Evolutionary conservation across 2,888 invertebrate species (phyloP).

Genomic region (Ernsta delagoae): DNA sequence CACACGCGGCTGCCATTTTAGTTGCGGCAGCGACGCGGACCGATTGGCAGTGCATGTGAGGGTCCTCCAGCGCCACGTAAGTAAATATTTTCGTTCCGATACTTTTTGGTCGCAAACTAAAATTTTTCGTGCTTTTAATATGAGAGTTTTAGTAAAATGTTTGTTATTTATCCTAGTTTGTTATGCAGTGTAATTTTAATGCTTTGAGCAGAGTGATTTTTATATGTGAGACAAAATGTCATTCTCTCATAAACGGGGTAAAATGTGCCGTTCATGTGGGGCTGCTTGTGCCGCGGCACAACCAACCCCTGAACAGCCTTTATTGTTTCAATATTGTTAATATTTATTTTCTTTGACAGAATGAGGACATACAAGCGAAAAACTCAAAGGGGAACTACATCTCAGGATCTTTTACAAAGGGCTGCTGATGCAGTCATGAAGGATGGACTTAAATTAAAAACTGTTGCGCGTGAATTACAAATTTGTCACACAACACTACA

Average conservation of each 20-base stretch:
- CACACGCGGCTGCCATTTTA: slow-evolving; percentile 9
- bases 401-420: slow-evolving; percentile 8
- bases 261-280: slow-evolving; percentile 17
- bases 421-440: slow-evolving; percentile 4
- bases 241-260: slow-evolving; percentile 10
- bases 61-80: slow-evolving; percentile 16
- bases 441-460: slow-evolving; percentile 11
- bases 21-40: slow-evolving; percentile 16
- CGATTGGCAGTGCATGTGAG: too few relatives aligned
- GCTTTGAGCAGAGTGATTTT: slow-evolving; percentile 4
- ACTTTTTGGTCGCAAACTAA: neutral
- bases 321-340: neutral
- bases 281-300: slow-evolving; percentile 13
- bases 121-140: too few relatives aligned
- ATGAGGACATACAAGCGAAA: slow-evolving; percentile 14
- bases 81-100: slow-evolving; percentile 26
- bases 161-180: slow-evolving; percentile 30
- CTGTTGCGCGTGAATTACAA: slow-evolving; percentile 15
- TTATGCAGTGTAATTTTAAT: slow-evolving; percentile 17
- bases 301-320: slow-evolving; percentile 3
- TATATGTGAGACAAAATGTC: slow-evolving; percentile 26
- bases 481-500: slow-evolving; percentile 8
- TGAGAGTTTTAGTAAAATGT: slow-evolving; percentile 5
- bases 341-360: slow-evolving; percentile 4
- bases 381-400: slow-evolving; percentile 9